Evolutionary conservation across 2,888 invertebrate genomes (phyloP), one percentile per base, ranked within the genome.

Genomic region (Drosophila cracens): DNA sequence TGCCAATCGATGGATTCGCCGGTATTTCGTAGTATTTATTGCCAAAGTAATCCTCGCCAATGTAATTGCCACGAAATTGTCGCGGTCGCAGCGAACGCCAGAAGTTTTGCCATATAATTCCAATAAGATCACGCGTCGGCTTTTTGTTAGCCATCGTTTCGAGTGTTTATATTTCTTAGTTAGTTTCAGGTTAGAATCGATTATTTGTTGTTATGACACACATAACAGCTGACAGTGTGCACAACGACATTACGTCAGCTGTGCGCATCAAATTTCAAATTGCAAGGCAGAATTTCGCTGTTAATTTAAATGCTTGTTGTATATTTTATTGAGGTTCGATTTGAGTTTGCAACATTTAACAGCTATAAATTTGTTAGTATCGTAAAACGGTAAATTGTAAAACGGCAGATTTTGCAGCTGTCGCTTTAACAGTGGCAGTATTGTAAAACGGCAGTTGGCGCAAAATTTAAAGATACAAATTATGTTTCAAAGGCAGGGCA

Each of bases 11-110:
- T 0, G 95, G 95, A 91, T 96, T 93, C 43, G 95, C 94, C 36
- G 96, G 95, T 73, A 96, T 96, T 93, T 98, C 97, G 92, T 94
- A 98, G 91, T 97, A 98, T 90, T 95, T 95, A 87, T 97, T 98
- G 1, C 98, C 98, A 89, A 96, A 95, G 88, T 96, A 95, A 93
- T 98, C 98, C 84, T 95, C 95, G 1, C 98, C 98, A 92, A 94
- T 93, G 1, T 94, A 92, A 57, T 93, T 94, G 1, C 95, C 95
- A 10, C 88, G 91, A 2, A 94, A 86, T 82, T 95, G 94, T 31
- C 94, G 93, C 0, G 95, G 95, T 72, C 73, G 82, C 7, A 93
- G 74, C 0, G 93, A 93, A 8, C 92, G 92, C 36, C 91, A 68
- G 60, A 93, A 93, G 76, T 92, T 93, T 71, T 90, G 85, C 61